Evolutionary conservation across 2,888 invertebrate species (phyloP).

Genomic region (Cataglyphis rosenhaueri): DNA sequence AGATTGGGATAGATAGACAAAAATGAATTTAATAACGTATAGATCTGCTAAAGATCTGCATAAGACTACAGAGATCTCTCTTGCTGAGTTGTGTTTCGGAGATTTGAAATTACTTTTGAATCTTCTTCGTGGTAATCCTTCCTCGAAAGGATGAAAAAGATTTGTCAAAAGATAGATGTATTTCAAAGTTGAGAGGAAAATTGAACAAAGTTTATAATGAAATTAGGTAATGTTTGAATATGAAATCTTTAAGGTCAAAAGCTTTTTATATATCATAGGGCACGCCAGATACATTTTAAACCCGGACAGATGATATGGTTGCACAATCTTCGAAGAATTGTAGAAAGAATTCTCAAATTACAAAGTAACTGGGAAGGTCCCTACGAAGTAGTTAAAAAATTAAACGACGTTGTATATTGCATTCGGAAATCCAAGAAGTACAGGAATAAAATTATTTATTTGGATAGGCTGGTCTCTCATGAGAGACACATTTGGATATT

Average conservation of each 20-base stretch:
- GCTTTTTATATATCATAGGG: background rate
- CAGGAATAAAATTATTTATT: background rate
- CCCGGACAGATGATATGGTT: background rate
- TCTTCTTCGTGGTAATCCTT: background rate
- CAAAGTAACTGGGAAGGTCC: too few relatives aligned
- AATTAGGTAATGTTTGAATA: background rate
- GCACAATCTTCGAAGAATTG: background rate
- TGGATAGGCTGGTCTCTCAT: background rate
- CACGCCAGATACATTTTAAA: background rate
- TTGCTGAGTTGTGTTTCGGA: background rate
- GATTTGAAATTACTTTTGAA: background rate
- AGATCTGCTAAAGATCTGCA: conserved; percentile 40
- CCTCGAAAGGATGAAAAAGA: background rate
- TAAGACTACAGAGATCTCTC: background rate
- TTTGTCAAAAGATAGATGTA: background rate
- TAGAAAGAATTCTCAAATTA: background rate
- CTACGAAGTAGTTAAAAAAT: too few relatives aligned
- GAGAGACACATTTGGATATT: too few relatives aligned
- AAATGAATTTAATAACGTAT: conserved; percentile 53
- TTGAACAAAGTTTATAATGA: background rate
- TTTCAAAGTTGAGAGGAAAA: background rate
- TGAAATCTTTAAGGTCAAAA: background rate
- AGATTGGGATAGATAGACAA: conserved; percentile 54
- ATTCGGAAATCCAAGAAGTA: background rate
- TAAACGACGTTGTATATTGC: background rate